These are phyloP conservation scores for Dysmachus trigonus DNA, from an alignment of 2,888 invertebrate genomes.

Conservation along the genomic window DNA sequence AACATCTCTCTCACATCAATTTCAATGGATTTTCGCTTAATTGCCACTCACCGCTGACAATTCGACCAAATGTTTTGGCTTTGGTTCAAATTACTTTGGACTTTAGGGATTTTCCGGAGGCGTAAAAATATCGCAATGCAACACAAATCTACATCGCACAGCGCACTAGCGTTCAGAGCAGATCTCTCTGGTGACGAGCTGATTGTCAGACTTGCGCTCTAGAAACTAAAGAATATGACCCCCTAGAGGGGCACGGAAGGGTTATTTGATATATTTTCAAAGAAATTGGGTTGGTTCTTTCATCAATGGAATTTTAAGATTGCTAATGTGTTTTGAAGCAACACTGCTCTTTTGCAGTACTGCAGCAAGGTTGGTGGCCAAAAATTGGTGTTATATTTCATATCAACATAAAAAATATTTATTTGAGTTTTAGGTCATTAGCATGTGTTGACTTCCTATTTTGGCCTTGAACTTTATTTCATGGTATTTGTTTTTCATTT, in stretches of 20 bases:
- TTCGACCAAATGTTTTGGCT: constrained; percentile 30
- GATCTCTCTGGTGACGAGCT: neutral
- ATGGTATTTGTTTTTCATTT: neutral
- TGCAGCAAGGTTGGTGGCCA: neutral
- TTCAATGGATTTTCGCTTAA: constrained; percentile 5
- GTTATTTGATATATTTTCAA: neutral
- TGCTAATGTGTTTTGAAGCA: neutral
- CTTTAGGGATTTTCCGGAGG: constrained; percentile 22
- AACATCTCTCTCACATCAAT: neutral
- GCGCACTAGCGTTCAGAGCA: neutral
- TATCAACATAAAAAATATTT: neutral
- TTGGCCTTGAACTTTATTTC: neutral
- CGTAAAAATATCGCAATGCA: neutral
- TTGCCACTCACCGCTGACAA: constrained; percentile 18
- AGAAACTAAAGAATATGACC: neutral
- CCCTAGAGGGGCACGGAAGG: neutral
- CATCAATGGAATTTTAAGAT: neutral
- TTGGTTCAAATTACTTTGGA: constrained; percentile 22
- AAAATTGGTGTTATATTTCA: neutral
- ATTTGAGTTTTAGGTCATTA: neutral
- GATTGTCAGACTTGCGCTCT: neutral
- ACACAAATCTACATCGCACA: neutral
- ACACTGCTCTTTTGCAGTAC: neutral
- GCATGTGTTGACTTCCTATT: neutral
- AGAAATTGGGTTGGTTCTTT: neutral